Percentiles rank a stretch among this genome's conserved stretches.
These are phyloP conservation scores for Thryonomys swinderianus DNA, from an alignment of 2,113 vertebrate species.

Conservation along the genomic window DNA sequence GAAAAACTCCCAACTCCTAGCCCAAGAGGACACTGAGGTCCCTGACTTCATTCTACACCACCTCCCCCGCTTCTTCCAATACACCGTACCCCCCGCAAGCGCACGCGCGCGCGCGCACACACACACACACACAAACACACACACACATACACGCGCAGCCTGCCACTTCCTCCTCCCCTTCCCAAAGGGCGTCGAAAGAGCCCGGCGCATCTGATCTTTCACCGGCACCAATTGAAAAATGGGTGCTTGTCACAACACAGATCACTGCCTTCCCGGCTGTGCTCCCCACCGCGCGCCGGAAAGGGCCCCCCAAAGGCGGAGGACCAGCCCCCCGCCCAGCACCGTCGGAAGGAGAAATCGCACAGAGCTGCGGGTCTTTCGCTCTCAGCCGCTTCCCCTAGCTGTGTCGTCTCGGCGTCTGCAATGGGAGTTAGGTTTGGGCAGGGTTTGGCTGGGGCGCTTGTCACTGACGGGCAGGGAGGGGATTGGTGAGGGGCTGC, in stretches of 20 bases:
- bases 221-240: constrained; percentile 85
- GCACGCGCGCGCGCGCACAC: too few species aligned
- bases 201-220: constrained; percentile 80
- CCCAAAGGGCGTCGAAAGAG: constrained; percentile 71
- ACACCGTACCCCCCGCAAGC: too few species aligned
- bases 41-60: neutral
- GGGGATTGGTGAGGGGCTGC: neutral
- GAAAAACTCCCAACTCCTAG: neutral
- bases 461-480: neutral
- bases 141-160: neutral
- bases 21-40: neutral
- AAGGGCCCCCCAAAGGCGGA: constrained; percentile 67
- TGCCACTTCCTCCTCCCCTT: constrained; percentile 55
- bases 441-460: neutral
- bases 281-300: constrained; percentile 66
- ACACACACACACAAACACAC: neutral
- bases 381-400: neutral
- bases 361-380: neutral
- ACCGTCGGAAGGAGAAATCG: neutral
- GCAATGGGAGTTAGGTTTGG: too few species aligned
- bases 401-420: neutral
- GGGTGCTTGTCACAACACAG: constrained; percentile 85
- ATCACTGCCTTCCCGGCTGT: constrained; percentile 78
- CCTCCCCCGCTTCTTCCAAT: neutral
- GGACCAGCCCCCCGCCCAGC: constrained; percentile 31